Conservation (phyloP, 2,113 vertebrate species). For the Mus spicilegus region DNA sequence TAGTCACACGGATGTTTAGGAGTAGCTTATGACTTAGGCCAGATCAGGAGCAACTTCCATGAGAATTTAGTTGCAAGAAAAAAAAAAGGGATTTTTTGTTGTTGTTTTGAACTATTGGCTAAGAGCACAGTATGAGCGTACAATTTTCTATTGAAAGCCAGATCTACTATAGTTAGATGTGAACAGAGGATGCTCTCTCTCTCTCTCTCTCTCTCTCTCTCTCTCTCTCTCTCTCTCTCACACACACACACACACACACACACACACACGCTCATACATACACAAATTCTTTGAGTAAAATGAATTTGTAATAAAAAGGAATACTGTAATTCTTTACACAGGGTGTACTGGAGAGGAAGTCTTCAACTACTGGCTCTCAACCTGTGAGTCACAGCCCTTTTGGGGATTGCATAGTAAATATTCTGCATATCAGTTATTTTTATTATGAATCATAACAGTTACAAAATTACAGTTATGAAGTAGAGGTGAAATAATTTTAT, state of each 20-base stretch:
- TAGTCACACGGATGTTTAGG: not conserved
- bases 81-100: not conserved
- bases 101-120: not conserved
- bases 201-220: too few relatives aligned
- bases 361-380: not conserved
- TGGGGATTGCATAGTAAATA: not conserved
- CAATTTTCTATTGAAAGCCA: not conserved
- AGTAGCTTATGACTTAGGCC: not conserved
- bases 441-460: not conserved
- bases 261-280: too few relatives aligned
- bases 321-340: not conserved
- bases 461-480: not conserved
- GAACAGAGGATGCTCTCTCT: not conserved
- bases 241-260: not conserved
- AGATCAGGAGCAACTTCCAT: not conserved
- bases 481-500: not conserved
- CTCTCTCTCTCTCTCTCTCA: not conserved
- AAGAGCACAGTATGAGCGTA: not conserved
- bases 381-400: not conserved
- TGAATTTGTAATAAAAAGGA: not conserved
- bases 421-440: not conserved
- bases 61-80: not conserved
- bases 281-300: not conserved
- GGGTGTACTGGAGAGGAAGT: not conserved
- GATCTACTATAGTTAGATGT: not conserved